Evolutionary conservation across 2,797 vertebrate species (phyloP).

Genomic region (Paguma larvata): DNA sequence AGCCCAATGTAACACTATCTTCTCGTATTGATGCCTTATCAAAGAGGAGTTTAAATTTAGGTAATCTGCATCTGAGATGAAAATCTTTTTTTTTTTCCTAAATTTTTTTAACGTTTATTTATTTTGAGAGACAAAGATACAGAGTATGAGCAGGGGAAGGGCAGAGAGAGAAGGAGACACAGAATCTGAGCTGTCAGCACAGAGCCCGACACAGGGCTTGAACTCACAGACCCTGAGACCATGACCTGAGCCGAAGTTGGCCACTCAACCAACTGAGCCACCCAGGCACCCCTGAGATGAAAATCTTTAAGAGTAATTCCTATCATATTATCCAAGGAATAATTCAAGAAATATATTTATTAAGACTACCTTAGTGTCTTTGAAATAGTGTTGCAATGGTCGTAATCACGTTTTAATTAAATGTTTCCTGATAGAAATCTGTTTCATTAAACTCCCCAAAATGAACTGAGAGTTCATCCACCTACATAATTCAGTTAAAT

Average conservation of each 20-base stretch:
- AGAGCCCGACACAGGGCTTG: no score
- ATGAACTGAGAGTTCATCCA: slow-evolving; percentile 54
- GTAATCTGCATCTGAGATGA: neutral
- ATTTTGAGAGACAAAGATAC: no score
- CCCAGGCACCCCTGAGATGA: neutral
- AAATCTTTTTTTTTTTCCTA: slow-evolving; percentile 3
- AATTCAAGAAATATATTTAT: slow-evolving; percentile 52
- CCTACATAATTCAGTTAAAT: slow-evolving; percentile 45
- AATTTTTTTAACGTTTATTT: no score
- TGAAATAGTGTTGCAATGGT: slow-evolving; percentile 29
- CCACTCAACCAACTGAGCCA: no score
- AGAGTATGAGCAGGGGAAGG: no score
- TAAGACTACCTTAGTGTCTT: slow-evolving; percentile 28
- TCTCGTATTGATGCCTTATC: neutral
- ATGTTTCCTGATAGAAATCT: slow-evolving; percentile 63
- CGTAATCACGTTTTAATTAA: slow-evolving; percentile 78
- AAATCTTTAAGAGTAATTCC: slow-evolving; percentile 29
- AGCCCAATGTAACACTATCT: neutral
- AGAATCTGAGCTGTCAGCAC: no score
- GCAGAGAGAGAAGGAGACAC: no score
- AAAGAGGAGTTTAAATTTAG: slow-evolving; percentile 7
- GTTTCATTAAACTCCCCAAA: slow-evolving; percentile 55
- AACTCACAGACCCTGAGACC: no score
- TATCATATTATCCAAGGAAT: neutral
- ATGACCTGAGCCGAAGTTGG: no score